phyloP scores from a whole-genome alignment of 1,140 invertebrate genomes.

The Oscheius sp. region DNA sequence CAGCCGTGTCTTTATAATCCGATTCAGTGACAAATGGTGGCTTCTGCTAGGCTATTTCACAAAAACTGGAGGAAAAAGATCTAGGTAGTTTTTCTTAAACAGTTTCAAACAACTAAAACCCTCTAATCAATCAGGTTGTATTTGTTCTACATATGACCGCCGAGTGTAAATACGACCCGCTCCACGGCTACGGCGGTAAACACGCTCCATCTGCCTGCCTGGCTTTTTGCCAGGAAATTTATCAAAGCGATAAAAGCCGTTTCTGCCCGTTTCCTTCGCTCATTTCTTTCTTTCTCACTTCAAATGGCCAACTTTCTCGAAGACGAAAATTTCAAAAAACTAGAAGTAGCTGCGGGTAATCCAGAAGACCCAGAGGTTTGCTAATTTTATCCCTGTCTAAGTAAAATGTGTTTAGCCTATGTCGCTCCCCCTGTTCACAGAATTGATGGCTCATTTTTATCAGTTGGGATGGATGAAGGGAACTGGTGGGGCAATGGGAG shows the following conservation, averaged over 20 bases:
- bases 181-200: too few species aligned
- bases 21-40: too few species aligned
- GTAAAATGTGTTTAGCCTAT: slow-evolving; percentile 18
- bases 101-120: too few species aligned
- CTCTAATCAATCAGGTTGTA: too few species aligned
- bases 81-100: too few species aligned
- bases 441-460: slow-evolving; percentile 30
- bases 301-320: slow-evolving; percentile 7
- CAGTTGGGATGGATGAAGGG: slow-evolving; percentile 35
- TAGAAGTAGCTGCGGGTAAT: slow-evolving; percentile 4
- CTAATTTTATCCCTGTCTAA: background rate
- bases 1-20: too few species aligned
- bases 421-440: slow-evolving; percentile 11
- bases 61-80: too few species aligned
- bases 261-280: background rate
- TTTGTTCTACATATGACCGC: too few species aligned
- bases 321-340: slow-evolving; percentile 7
- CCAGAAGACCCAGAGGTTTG: slow-evolving; percentile 11
- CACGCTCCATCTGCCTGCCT: too few species aligned
- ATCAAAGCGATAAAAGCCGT: background rate
- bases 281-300: background rate
- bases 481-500: slow-evolving; percentile 35
- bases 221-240: too few species aligned
- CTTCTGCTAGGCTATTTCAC: too few species aligned
- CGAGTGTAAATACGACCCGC: too few species aligned